Base-by-base conservation (phyloP, 2,888 invertebrate genomes). In the Horisme vitalbata region DNA sequence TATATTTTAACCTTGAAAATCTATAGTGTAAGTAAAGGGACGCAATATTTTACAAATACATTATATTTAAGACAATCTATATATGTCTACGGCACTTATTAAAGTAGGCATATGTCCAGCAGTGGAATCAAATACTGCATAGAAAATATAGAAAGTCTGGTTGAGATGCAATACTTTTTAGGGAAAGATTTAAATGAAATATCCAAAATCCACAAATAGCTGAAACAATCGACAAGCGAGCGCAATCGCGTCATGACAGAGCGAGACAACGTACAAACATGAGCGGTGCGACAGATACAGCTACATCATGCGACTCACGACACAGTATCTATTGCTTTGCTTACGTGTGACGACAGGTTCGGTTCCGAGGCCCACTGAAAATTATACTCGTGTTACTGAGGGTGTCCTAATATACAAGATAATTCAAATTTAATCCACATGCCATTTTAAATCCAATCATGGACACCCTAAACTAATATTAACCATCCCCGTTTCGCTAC, bases 281-380 rank as follows among this genome's bases (percentile, higher is more conserved):
- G 71, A 77, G 74, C 76, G 74, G 72, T 78, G 75, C 77, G 75
- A 77, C 63, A 74, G 71, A 76, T 75, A 80, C 74, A 74, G 68
- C 68, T 72, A 77, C 73, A 68, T 73, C 87, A 87, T 87, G 87
- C 87, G 82, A 83, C 76, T 82, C 83, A 82, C 83, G 79, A 83
- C 82, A 83, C 75, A 78, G 74, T 71, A 71, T 73, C 73, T 75
- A 75, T 39, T 72, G 66, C 68, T 76, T 81, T 80, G 80, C 88
- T 88, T 88, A 88, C 88, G 83, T 87, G 84, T 73, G 78, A 71
- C 78, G 79, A 71, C 79, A 88, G 84, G 75, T 78, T 83, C 80
- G 87, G 85, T 71, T 85, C 87, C 79, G 88, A 88, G 72, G 75
- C 79, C 83, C 87, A 88, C 88, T 88, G 88, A 82, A 88, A 88